Conservation (phyloP, 2,797 vertebrate genomes). For the Spinibarbus caldwelli region DNA sequence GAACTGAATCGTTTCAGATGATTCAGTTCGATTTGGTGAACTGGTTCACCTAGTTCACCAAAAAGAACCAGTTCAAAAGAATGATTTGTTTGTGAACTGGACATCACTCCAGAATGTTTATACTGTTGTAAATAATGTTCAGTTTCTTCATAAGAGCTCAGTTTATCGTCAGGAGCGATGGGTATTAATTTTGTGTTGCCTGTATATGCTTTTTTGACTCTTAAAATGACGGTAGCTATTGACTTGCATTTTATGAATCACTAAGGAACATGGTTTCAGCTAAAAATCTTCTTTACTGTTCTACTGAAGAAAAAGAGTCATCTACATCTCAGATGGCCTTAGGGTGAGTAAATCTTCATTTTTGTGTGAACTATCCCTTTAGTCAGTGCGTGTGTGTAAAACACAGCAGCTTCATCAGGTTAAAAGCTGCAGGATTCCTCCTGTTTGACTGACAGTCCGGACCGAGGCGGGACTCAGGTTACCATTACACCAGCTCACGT, state of each 20-base stretch:
- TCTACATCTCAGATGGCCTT: no score
- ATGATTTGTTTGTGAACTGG: background rate
- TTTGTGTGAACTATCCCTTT: no score
- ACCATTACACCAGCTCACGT: no score
- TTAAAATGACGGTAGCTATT: background rate
- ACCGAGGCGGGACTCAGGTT: no score
- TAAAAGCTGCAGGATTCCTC: no score
- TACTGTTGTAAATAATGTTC: background rate
- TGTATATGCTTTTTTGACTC: background rate
- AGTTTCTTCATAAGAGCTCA: background rate
- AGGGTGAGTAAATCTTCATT: no score
- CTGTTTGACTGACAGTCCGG: no score
- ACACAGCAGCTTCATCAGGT: no score
- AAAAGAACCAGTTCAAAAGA: background rate
- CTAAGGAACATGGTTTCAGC: background rate
- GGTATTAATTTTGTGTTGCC: background rate
- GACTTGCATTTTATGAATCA: no score
- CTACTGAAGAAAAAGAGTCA: no score
- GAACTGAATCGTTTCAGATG: no score
- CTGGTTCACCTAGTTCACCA: background rate
- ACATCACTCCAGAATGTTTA: background rate
- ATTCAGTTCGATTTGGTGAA: background rate
- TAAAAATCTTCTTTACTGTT: background rate
- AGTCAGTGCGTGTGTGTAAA: no score
- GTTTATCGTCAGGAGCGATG: background rate